These are phyloP conservation scores for Tetragonula carbonaria DNA, from an alignment of 2,888 invertebrate genomes.

Conservation along the genomic window DNA sequence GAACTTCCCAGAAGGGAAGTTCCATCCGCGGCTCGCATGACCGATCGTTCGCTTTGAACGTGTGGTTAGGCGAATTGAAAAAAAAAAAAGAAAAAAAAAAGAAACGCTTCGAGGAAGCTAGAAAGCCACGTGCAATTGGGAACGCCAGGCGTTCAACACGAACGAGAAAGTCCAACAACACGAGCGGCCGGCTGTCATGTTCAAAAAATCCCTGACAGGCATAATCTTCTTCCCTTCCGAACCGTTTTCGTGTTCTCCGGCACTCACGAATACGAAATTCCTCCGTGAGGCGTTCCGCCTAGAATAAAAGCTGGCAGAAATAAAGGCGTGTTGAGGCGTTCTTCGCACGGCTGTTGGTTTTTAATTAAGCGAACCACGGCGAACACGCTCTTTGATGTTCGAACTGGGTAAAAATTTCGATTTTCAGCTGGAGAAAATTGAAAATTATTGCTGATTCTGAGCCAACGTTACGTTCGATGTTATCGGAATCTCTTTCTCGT, in stretches of 20 bases:
- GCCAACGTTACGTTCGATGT: too few species aligned
- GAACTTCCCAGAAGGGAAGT: neutral
- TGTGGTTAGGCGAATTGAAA: neutral
- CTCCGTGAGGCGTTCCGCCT: neutral
- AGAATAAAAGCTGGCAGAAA: neutral
- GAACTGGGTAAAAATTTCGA: neutral
- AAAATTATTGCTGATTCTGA: too few species aligned
- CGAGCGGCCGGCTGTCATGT: neutral
- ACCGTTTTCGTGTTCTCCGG: neutral
- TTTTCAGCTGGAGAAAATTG: neutral
- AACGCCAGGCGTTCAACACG: neutral
- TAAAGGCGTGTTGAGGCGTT: neutral
- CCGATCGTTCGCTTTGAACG: neutral
- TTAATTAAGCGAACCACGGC: neutral
- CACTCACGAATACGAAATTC: neutral
- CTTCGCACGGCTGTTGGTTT: neutral
- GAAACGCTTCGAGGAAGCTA: neutral
- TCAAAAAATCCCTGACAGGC: neutral
- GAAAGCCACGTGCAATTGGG: neutral
- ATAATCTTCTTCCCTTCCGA: neutral
- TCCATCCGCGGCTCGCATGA: neutral
- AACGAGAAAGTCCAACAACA: neutral
- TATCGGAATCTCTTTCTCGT: too few species aligned
- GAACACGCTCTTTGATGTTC: neutral
- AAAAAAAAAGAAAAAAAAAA: too few species aligned